A percentile compares a stretch with the other conserved stretches of the same genome.
Conservation (phyloP, 30 jellyfish, hydroid and myxozoan species). For the Aurelia coerulea region DNA sequence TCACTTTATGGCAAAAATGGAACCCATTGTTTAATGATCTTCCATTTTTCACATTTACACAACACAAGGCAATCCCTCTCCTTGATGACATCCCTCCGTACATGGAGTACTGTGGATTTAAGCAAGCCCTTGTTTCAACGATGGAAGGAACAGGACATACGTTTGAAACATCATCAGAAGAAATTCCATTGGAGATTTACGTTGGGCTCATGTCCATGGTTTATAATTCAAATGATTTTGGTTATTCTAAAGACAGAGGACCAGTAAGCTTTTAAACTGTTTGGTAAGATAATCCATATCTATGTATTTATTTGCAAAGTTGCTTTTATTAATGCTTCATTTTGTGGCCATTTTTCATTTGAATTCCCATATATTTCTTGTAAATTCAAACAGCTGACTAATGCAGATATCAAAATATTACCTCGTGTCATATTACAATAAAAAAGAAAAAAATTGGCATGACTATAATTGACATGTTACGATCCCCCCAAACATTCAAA, state of each 20-base stretch:
- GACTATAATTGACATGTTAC: too few relatives aligned
- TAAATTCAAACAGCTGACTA: too few relatives aligned
- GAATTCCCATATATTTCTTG: too few relatives aligned
- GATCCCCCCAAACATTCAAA: too few relatives aligned
- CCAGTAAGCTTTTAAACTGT: constrained; percentile 62
- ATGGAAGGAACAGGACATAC: constrained; percentile 75
- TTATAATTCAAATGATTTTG: constrained; percentile 79
- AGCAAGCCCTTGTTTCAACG: constrained; percentile 70
- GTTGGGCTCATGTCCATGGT: constrained; percentile 77
- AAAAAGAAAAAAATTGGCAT: too few relatives aligned
- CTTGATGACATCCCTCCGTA: constrained; percentile 68
- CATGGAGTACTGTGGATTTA: constrained; percentile 80
- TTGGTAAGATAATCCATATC: too few relatives aligned
- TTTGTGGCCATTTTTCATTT: too few relatives aligned
- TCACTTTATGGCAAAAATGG: constrained; percentile 83
- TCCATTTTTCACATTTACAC: constrained; percentile 81
- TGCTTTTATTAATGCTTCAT: too few relatives aligned
- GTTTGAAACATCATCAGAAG: constrained; percentile 75
- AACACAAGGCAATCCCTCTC: constrained; percentile 80
- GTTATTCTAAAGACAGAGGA: constrained; percentile 90
- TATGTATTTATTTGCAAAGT: too few relatives aligned
- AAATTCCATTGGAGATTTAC: constrained; percentile 76
- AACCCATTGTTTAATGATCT: constrained; percentile 73
- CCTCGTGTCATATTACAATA: too few relatives aligned
- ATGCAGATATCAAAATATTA: too few relatives aligned